These are phyloP conservation scores for Eremophila alpestris DNA, from an alignment of 2,797 vertebrate genomes.

Conservation along the genomic window DNA sequence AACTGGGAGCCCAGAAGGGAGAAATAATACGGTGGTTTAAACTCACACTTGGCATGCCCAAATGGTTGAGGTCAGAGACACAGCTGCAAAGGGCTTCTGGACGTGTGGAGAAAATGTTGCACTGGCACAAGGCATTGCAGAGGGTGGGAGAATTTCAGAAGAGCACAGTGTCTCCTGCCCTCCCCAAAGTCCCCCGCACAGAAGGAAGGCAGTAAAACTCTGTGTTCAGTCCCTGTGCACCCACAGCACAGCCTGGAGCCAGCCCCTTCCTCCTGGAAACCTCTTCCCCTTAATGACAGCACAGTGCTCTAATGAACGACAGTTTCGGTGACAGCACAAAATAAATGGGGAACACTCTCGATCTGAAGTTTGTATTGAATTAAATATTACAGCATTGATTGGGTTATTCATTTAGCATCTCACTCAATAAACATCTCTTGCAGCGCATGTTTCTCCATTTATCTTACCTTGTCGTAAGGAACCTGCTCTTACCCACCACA, in stretches of 20 bases:
- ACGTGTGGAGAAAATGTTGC: background rate
- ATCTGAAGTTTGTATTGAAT: constrained; percentile 69
- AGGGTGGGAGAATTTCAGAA: background rate
- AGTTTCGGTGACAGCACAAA: constrained; percentile 52
- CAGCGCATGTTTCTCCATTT: constrained; percentile 57
- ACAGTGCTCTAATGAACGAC: constrained; percentile 33
- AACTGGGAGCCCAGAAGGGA: background rate
- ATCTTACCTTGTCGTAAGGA: constrained; percentile 56
- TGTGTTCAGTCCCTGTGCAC: too few relatives aligned
- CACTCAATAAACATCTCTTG: constrained; percentile 69
- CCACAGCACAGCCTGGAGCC: background rate
- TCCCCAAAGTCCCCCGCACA: background rate
- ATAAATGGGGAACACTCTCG: constrained; percentile 61
- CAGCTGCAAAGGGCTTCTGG: background rate
- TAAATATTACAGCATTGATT: constrained; percentile 75
- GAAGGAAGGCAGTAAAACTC: background rate
- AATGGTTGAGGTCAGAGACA: background rate
- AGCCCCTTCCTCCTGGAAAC: background rate
- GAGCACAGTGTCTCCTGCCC: background rate
- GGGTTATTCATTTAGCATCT: constrained; percentile 73
- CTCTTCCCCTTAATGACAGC: constrained; percentile 14
- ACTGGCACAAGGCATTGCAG: background rate
- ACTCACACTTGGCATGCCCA: background rate
- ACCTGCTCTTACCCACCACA: background rate
- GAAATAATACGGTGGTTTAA: background rate